phyloP scores from a whole-genome alignment of 1,140 invertebrate species.

The Ceratosolen solmsi region DNA sequence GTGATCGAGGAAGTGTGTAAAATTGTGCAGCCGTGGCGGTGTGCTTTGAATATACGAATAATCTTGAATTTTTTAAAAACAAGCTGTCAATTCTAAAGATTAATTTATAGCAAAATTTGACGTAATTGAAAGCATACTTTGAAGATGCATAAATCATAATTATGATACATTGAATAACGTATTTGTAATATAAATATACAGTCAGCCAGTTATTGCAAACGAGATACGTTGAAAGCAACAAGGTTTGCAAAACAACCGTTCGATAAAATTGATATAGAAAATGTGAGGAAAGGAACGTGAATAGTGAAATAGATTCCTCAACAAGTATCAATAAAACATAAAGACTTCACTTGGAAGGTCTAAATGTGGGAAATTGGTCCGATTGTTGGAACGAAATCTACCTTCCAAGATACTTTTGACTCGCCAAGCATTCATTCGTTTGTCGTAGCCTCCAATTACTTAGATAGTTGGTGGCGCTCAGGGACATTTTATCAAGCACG shows the following conservation, averaged over 20 bases:
- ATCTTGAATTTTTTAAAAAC: constrained; percentile 9
- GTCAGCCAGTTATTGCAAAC: background rate
- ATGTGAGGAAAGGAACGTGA: background rate
- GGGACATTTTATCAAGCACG: no score
- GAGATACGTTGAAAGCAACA: background rate
- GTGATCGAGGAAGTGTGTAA: constrained; percentile 36
- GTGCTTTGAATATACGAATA: background rate
- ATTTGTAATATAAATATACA: constrained; percentile 13
- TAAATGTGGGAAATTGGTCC: no score
- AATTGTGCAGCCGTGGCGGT: background rate
- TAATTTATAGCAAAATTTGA: constrained; percentile 27
- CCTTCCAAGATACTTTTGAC: no score
- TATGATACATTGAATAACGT: constrained; percentile 9
- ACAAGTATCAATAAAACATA: background rate
- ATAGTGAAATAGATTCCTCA: background rate
- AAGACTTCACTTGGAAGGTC: no score
- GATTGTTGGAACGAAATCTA: no score
- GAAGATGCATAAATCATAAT: background rate
- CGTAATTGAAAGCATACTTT: constrained; percentile 17
- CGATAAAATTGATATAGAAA: background rate
- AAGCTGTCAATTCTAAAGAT: constrained; percentile 30
- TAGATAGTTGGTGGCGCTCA: no score
- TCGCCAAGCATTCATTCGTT: no score
- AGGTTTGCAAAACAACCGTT: background rate
- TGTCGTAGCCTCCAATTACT: no score